These are phyloP conservation scores for Peromyscus maniculatus DNA, from an alignment of 2,113 vertebrate genomes.

Conservation along the genomic window DNA sequence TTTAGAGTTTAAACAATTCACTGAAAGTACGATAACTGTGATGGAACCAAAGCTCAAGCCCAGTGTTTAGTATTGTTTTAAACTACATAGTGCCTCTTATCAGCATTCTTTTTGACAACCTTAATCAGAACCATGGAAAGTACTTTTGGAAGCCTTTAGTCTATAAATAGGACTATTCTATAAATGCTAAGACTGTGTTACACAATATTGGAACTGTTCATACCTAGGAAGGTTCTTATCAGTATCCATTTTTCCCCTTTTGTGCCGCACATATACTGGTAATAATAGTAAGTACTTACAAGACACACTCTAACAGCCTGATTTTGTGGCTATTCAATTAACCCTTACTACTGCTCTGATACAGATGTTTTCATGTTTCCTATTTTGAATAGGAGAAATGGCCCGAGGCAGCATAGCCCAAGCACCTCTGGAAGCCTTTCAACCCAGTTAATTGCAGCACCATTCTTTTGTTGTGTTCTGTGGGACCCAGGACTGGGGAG, in stretches of 20 bases:
- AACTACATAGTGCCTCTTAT: neutral
- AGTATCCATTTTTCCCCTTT: neutral
- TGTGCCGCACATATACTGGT: neutral
- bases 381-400: neutral
- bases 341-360: neutral
- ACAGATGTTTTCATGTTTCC: neutral
- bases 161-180: neutral
- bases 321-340: slow-evolving; percentile 37
- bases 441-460: neutral
- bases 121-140: slow-evolving; percentile 9
- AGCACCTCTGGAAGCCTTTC: neutral
- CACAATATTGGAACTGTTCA: neutral
- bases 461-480: neutral
- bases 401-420: neutral
- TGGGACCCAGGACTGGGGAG: neutral
- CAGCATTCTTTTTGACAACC: neutral
- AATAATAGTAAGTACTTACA: neutral
- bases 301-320: neutral
- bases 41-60: neutral
- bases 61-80: neutral
- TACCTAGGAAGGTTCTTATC: neutral
- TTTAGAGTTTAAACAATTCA: slow-evolving; percentile 43
- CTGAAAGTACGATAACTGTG: neutral
- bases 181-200: neutral
- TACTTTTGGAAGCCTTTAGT: slow-evolving; percentile 14